These are phyloP conservation scores for Amblyjoppa fuscipennis DNA, from an alignment of 2,888 invertebrate species.

Conservation along the genomic window DNA sequence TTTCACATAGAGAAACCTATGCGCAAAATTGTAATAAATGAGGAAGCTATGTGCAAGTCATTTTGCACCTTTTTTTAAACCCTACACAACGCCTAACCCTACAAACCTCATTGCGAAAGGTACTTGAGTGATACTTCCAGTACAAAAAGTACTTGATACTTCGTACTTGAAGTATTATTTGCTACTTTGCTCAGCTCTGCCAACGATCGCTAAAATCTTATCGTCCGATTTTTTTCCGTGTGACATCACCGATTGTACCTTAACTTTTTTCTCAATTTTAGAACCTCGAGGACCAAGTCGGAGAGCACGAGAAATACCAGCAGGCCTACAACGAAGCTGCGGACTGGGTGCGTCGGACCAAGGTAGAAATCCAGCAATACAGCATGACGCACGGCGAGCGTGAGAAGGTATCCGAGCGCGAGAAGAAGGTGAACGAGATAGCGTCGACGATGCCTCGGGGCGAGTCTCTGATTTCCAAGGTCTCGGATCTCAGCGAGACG, in stretches of 20 bases:
- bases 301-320: conserved; percentile 95
- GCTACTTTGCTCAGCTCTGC: no score
- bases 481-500: conserved; percentile 90
- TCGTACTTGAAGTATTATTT: no score
- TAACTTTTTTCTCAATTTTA: conserved; percentile 86
- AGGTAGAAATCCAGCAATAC: conserved; percentile 93
- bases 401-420: conserved; percentile 91
- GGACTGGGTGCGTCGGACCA: conserved; percentile 94
- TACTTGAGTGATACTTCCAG: no score
- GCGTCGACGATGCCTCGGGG: conserved; percentile 90
- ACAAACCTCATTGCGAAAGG: no score
- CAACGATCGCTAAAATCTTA: neutral
- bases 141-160: no score
- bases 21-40: no score
- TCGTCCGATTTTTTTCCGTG: neutral
- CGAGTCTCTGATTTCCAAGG: conserved; percentile 90
- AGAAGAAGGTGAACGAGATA: conserved; percentile 91
- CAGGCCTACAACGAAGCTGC: conserved; percentile 92
- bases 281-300: conserved; percentile 93
- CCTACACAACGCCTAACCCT: no score
- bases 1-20: no score
- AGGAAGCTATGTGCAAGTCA: no score
- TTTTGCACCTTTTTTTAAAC: no score
- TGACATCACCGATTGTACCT: neutral
- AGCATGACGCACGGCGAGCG: conserved; percentile 96